Evolutionary conservation across 2,888 invertebrate species (phyloP).

Genomic region (Eupithecia exiguata): DNA sequence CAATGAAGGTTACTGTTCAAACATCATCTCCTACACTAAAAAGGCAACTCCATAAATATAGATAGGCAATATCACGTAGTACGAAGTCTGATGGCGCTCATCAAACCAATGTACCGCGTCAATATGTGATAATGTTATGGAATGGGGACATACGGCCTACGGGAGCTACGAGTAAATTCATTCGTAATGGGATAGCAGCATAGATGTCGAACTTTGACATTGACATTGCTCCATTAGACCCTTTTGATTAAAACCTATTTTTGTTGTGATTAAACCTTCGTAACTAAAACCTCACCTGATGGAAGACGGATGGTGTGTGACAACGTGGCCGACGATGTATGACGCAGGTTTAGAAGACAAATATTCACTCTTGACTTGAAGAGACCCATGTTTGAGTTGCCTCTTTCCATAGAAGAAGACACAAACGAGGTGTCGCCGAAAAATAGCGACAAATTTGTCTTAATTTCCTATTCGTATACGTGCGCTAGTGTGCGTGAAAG

Average conservation of each 20-base stretch:
- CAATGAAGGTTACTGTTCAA: not conserved
- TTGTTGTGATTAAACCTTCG: not conserved
- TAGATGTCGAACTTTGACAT: not conserved
- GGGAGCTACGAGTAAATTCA: conserved; percentile 4
- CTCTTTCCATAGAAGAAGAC: no score
- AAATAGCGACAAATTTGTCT: no score
- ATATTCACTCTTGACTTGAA: not conserved
- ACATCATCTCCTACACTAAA: conserved; percentile 5
- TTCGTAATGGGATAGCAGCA: not conserved
- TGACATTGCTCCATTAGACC: not conserved
- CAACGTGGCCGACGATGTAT: not conserved
- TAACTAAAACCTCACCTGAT: not conserved
- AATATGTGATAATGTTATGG: conserved; percentile 25
- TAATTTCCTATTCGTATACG: no score
- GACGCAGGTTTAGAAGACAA: not conserved
- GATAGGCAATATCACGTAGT: conserved; percentile 8
- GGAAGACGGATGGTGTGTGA: not conserved
- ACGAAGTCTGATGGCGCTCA: conserved; percentile 17
- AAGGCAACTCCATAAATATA: conserved; percentile 12
- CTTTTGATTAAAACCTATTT: not conserved
- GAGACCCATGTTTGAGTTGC: not conserved
- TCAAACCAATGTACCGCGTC: conserved; percentile 23
- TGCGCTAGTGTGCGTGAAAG: no score
- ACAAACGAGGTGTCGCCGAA: no score
- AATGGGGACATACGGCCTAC: not conserved